Conservation (phyloP, 2,888 invertebrate genomes). For the Sarcophaga variegata region DNA sequence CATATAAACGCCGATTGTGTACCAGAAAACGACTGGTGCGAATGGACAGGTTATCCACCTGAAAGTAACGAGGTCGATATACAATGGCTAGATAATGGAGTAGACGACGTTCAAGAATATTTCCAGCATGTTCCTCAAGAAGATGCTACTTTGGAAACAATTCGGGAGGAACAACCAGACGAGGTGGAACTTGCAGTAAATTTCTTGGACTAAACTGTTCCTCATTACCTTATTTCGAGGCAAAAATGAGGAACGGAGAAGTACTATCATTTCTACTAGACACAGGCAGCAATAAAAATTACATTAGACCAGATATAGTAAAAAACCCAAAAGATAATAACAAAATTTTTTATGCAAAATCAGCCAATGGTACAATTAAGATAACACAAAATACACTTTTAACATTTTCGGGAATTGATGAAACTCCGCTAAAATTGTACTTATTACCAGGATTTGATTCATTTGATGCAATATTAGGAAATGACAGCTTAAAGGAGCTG, state of each 20-base stretch:
- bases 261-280: neutral
- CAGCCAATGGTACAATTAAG: too few species aligned
- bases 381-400: neutral
- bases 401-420: neutral
- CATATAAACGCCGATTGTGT: neutral
- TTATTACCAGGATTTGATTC: conserved; percentile 39
- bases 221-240: neutral
- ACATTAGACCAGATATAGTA: conserved; percentile 4
- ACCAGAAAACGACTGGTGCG: neutral
- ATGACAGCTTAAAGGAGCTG: too few species aligned
- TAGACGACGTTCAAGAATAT: neutral
- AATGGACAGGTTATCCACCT: neutral
- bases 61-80: neutral
- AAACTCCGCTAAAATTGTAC: conserved; percentile 38
- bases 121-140: neutral
- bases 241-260: conserved; percentile 8
- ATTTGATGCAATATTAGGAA: neutral
- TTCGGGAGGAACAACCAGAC: too few species aligned
- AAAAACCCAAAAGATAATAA: neutral
- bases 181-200: neutral
- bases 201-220: neutral
- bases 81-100: neutral
- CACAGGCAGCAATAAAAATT: conserved; percentile 7
- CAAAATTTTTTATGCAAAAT: too few species aligned
- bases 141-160: neutral